Evolutionary conservation across 2,888 invertebrate species (phyloP).

Genomic region (Dione juno): DNA sequence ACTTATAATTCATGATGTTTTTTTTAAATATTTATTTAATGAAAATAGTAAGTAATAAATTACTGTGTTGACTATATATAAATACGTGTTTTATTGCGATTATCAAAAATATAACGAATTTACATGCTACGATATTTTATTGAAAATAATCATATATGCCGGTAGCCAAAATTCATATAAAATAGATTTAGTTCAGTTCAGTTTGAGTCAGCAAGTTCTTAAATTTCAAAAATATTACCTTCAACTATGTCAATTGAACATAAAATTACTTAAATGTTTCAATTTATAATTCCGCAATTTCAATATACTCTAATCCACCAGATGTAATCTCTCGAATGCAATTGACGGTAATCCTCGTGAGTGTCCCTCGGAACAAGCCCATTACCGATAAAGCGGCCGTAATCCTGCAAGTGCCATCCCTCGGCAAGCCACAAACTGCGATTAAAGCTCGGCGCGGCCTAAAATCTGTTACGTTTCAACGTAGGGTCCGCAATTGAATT

Average conservation of each 20-base stretch:
- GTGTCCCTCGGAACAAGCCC: slow-evolving; percentile 50
- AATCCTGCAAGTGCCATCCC: slow-evolving; percentile 66
- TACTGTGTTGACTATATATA: slow-evolving; percentile 4
- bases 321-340: slow-evolving; percentile 34
- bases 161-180: neutral
- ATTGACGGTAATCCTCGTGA: slow-evolving; percentile 47
- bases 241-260: neutral
- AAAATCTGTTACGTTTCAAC: slow-evolving; percentile 50
- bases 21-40: slow-evolving; percentile 14
- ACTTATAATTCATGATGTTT: slow-evolving; percentile 10
- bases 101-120: no score
- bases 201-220: neutral
- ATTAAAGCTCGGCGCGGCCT: slow-evolving; percentile 58
- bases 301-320: slow-evolving; percentile 22
- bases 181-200: neutral
- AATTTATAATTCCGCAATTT: neutral
- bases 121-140: neutral
- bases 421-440: slow-evolving; percentile 53
- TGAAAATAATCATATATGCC: neutral
- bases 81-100: neutral
- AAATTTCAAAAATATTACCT: neutral
- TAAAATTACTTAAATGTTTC: neutral
- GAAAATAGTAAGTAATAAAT: slow-evolving; percentile 6
- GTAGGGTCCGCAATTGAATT: slow-evolving; percentile 40
- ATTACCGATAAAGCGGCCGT: slow-evolving; percentile 57